These are phyloP conservation scores for Listronotus bonariensis DNA, from an alignment of 1,140 invertebrate species.

Conservation along the genomic window DNA sequence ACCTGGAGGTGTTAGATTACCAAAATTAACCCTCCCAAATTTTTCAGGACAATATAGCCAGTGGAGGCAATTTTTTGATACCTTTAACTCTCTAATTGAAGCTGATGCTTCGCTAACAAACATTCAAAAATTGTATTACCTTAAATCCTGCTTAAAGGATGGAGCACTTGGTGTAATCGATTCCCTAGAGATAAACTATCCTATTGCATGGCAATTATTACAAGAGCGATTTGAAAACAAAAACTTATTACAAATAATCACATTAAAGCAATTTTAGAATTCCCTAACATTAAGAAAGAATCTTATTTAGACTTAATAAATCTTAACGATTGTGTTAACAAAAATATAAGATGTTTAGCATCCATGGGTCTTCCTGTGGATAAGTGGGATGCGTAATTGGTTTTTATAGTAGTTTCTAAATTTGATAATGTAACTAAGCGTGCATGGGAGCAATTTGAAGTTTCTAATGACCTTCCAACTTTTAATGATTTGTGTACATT, in stretches of 20 bases:
- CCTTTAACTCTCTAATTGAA: conserved; percentile 18
- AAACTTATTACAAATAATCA: conserved; percentile 1
- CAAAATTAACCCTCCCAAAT: conserved; percentile 13
- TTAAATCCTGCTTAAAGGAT: conserved; percentile 16
- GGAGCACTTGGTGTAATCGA: background rate
- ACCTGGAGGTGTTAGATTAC: conserved; percentile 3
- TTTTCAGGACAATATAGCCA: conserved; percentile 11
- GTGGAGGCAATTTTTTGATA: conserved; percentile 22
- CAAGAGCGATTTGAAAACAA: conserved; percentile 1
- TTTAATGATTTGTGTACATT: too few species aligned
- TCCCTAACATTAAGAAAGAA: background rate
- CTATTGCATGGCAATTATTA: conserved; percentile 1
- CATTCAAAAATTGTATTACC: conserved; percentile 25
- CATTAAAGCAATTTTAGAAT: conserved; percentile 5
- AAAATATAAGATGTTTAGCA: too few species aligned
- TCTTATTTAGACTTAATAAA: conserved; percentile 1
- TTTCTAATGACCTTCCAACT: too few species aligned
- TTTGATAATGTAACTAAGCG: too few species aligned
- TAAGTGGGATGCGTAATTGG: too few species aligned
- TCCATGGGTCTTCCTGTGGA: too few species aligned
- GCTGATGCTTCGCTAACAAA: conserved; percentile 3
- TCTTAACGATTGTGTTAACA: too few species aligned
- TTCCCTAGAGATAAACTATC: conserved; percentile 3
- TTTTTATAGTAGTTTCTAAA: too few species aligned
- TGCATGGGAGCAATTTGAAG: too few species aligned